Evolutionary conservation across 2,113 vertebrate species (phyloP), one percentile per base, ranked within the genome.

Genomic region (Columbina picui): DNA sequence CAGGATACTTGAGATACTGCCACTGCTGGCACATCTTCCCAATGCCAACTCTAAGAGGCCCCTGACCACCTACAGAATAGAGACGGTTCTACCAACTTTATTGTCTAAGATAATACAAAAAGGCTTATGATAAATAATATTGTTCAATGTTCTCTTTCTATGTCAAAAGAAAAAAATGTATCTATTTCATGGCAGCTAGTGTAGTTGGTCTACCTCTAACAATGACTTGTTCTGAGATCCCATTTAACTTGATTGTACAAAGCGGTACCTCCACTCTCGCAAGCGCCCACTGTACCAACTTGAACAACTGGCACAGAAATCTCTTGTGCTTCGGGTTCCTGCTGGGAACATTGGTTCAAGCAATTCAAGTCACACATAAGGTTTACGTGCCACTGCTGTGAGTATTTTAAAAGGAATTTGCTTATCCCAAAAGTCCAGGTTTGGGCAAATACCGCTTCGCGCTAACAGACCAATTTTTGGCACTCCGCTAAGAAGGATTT

Each of bases 321-420:
- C 64, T 53, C 70, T n/a, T 5, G 6, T 32, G 7, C 36, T 75
- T 63, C 12, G 5, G 17, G 63, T 45, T 74, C n/a, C 82, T 15
- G n/a, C 56, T 70, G 56, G 36, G 49, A 85, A 12, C 2, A 0
- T 9, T n/a, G 3, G 64, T 68, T 71, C 47, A 36, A 85, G 38
- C 56, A 63, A 22, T 55, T 80, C 87, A 68, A 84, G 56, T 27
- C 55, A 67, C 55, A 55, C 9, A 1, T 2, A 14, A 59, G 32
- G 59, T 71, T 84, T 63, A 32, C 39, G 87, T 75, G 49, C 68
- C 61, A 23, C 65, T 60, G 0, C 49, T 53, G 14, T 87, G 89
- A 94, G 47, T 71, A 49, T 71, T 67, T 63, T 17, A 78, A 64
- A 87, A 92, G 36, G 88, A 93, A 90, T 93, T 86, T 75, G 79